phyloP scores from a whole-genome alignment of 2,888 invertebrate species.

The Cosmia pyralina region DNA sequence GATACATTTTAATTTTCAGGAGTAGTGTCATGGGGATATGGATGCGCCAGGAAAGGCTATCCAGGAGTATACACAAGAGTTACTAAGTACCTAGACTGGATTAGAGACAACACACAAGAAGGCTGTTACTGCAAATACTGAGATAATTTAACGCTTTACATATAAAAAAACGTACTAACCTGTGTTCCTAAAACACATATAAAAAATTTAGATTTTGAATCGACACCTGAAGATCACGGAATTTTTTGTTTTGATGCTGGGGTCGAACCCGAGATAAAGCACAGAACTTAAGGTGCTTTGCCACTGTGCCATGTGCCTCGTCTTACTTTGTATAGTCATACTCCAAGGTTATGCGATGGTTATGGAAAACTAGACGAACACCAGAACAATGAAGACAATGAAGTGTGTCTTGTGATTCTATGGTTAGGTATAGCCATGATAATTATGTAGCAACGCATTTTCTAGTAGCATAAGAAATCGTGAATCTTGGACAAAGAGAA shows the following conservation, averaged over 20 bases:
- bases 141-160: constrained; percentile 15
- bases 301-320: constrained; percentile 7
- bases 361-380: not conserved
- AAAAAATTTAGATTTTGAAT: not conserved
- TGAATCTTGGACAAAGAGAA: not conserved
- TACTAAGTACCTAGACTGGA: constrained; percentile 95
- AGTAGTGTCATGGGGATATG: constrained; percentile 97
- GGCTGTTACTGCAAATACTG: constrained; percentile 94
- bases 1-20: constrained; percentile 85
- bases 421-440: no score
- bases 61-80: constrained; percentile 96
- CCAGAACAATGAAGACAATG: not conserved
- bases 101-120: constrained; percentile 93
- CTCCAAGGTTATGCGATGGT: not conserved
- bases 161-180: not conserved
- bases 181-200: not conserved
- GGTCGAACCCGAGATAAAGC: not conserved
- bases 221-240: not conserved
- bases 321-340: constrained; percentile 8
- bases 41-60: constrained; percentile 95
- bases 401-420: not conserved
- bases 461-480: not conserved
- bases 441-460: constrained; percentile 1
- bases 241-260: not conserved
- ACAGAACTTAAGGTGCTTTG: not conserved